Percentiles rank a stretch among this genome's conserved stretches.
Evolutionary conservation across 2,113 vertebrate genomes (phyloP).

Genomic region (Calyptommatus sinebrachiatus): DNA sequence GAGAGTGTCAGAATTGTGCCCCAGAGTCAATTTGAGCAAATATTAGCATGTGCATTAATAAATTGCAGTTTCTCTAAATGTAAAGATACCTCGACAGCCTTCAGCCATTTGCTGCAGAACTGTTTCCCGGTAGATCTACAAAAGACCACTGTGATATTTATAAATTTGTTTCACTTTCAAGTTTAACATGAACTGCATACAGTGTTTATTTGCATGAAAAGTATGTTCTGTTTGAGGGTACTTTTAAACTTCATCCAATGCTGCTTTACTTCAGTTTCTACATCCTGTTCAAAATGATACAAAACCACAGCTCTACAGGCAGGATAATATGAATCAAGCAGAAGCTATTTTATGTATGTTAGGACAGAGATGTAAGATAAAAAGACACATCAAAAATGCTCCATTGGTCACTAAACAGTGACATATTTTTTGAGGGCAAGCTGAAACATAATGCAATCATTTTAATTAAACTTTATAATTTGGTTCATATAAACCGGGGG

Average conservation of each 20-base stretch:
- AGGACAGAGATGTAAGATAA: background rate
- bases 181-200: background rate
- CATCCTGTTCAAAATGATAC: constrained; percentile 29
- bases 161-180: background rate
- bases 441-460: background rate
- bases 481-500: too few species aligned
- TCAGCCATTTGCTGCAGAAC: background rate
- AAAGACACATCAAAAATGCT: background rate
- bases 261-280: constrained; percentile 4
- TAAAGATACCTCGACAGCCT: background rate
- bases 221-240: background rate
- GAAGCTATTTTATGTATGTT: background rate
- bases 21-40: background rate
- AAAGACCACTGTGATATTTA: background rate
- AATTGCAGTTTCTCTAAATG: background rate
- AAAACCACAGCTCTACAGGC: constrained; percentile 27
- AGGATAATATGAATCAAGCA: background rate
- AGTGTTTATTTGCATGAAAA: background rate
- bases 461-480: too few species aligned
- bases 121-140: background rate
- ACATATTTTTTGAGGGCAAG: background rate
- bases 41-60: background rate
- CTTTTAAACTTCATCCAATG: constrained; percentile 1
- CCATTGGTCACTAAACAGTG: background rate
- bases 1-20: background rate